Evolutionary conservation across 2,888 invertebrate genomes (phyloP).

Genomic region (Tipula lateralis): DNA sequence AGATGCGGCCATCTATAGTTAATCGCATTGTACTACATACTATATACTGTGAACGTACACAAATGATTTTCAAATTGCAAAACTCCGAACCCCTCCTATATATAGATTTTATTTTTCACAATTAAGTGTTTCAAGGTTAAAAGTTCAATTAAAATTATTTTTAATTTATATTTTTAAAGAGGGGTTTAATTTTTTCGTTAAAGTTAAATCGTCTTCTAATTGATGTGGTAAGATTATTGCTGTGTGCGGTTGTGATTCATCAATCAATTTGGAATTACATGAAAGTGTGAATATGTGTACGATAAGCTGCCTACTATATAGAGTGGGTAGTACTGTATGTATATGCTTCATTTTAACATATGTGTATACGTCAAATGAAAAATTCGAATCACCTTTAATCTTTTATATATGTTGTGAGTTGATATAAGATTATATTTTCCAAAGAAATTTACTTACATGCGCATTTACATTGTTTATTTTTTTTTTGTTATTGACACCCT

Average conservation of each 20-base stretch:
- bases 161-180: background rate
- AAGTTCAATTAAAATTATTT: background rate
- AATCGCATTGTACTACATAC: background rate
- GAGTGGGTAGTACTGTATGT: background rate
- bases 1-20: background rate
- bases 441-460: background rate
- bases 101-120: background rate
- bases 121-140: background rate
- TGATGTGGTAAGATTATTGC: background rate
- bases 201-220: background rate
- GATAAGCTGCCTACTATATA: no score
- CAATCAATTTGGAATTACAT: background rate
- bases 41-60: background rate
- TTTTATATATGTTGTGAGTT: background rate
- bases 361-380: background rate
- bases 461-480: background rate
- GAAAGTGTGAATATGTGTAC: background rate
- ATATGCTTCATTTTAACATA: background rate
- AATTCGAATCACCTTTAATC: background rate
- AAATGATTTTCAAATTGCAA: background rate
- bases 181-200: background rate
- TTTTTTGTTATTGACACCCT: background rate
- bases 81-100: background rate
- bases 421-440: background rate
- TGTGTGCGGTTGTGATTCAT: background rate